Evolutionary conservation across 1,140 invertebrate species (phyloP).

Genomic region (Hydropsyche tenuis): DNA sequence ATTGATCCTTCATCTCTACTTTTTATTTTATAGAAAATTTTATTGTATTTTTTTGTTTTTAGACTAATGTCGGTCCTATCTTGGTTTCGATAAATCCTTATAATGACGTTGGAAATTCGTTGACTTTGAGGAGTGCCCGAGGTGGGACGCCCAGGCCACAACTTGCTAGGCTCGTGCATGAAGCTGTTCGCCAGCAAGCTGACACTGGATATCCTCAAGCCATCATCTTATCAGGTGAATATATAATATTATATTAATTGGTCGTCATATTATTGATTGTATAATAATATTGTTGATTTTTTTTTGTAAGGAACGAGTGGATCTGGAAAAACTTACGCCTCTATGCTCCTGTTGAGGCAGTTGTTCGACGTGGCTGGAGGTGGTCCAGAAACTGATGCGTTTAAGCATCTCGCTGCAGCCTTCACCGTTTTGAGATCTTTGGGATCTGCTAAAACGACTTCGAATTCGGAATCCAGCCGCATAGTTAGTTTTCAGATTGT

Average conservation of each 20-base stretch:
- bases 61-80: slow-evolving; percentile 94
- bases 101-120: slow-evolving; percentile 82
- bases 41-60: slow-evolving; percentile 50
- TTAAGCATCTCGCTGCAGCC: slow-evolving; percentile 92
- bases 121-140: slow-evolving; percentile 86
- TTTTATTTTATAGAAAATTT: no score
- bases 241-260: slow-evolving; percentile 8
- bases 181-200: slow-evolving; percentile 90
- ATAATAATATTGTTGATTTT: not conserved
- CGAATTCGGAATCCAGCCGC: slow-evolving; percentile 91
- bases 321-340: slow-evolving; percentile 94
- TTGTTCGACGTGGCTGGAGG: slow-evolving; percentile 92
- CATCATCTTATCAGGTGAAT: slow-evolving; percentile 81
- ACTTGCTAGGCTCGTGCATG: slow-evolving; percentile 85
- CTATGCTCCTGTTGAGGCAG: slow-evolving; percentile 88
- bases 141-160: slow-evolving; percentile 67
- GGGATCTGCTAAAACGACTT: slow-evolving; percentile 87
- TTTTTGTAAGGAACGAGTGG: slow-evolving; percentile 79
- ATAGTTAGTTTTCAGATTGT: slow-evolving; percentile 69
- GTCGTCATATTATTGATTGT: not conserved
- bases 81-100: slow-evolving; percentile 89
- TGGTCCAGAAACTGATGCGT: slow-evolving; percentile 94
- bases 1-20: no score
- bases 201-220: slow-evolving; percentile 95
- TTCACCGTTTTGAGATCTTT: slow-evolving; percentile 92